These are phyloP conservation scores for Pollenia griseotomentosa DNA, from an alignment of 2,888 invertebrate genomes.

Conservation along the genomic window DNA sequence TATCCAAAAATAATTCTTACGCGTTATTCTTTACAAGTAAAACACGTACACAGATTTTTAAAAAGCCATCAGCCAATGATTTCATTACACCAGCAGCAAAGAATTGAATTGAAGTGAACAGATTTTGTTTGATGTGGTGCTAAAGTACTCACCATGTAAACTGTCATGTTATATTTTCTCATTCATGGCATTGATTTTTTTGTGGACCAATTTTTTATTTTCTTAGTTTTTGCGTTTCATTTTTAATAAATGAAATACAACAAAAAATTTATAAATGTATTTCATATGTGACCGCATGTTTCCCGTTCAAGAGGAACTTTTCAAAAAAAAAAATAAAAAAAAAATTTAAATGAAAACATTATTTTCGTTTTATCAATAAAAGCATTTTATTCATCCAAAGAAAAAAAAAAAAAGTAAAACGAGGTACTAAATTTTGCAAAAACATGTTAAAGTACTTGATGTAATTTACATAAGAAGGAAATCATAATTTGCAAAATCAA, in stretches of 20 bases:
- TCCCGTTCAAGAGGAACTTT: conserved; percentile 35
- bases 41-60: conserved; percentile 11
- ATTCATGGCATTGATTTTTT: conserved; percentile 61
- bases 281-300: conserved; percentile 50
- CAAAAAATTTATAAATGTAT: conserved; percentile 9
- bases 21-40: conserved; percentile 42
- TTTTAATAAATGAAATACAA: conserved; percentile 14
- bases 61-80: conserved; percentile 43
- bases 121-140: conserved; percentile 72
- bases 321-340: not conserved
- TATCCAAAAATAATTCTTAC: conserved; percentile 14
- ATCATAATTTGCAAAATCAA: conserved; percentile 64
- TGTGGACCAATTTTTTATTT: conserved; percentile 36
- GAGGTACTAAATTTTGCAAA: conserved; percentile 6
- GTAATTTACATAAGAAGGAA: conserved; percentile 71
- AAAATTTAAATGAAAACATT: conserved; percentile 52
- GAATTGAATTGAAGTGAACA: conserved; percentile 58
- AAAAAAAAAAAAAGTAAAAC: conserved; percentile 15
- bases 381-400: conserved; percentile 30
- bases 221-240: conserved; percentile 19
- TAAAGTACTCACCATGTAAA: conserved; percentile 73
- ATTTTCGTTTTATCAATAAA: conserved; percentile 64
- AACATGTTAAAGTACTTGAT: conserved; percentile 58
- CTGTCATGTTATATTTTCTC: conserved; percentile 69
- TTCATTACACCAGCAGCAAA: conserved; percentile 50